These are phyloP conservation scores for Enhydra lutris DNA, from an alignment of 2,113 vertebrate species.

Conservation along the genomic window DNA sequence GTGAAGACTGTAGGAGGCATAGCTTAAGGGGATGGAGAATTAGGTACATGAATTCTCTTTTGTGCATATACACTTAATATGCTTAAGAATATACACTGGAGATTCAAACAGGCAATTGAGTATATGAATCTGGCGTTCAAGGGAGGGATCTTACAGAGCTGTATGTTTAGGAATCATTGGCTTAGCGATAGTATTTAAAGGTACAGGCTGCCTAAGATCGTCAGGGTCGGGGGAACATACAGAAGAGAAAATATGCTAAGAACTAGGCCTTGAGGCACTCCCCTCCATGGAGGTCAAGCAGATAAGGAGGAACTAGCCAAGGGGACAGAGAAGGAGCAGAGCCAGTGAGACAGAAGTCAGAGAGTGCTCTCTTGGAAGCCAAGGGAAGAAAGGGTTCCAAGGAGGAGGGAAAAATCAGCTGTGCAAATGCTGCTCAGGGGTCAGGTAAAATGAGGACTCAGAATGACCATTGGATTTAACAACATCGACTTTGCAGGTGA, in stretches of 20 bases:
- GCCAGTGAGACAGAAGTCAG: neutral
- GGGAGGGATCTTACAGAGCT: neutral
- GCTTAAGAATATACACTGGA: neutral
- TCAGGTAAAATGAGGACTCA: neutral
- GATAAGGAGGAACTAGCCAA: neutral
- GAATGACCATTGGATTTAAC: neutral
- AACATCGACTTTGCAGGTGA: neutral
- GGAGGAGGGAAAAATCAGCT: neutral
- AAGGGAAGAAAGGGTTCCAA: neutral
- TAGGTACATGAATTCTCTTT: neutral
- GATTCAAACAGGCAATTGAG: neutral
- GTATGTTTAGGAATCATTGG: neutral
- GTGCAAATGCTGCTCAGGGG: neutral
- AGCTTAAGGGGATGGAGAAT: neutral
- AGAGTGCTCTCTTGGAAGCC: neutral
- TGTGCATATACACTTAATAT: neutral
- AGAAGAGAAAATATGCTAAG: neutral
- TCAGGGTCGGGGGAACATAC: neutral
- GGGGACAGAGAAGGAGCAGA: neutral
- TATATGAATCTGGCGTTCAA: neutral
- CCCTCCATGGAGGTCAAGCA: neutral
- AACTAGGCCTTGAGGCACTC: neutral
- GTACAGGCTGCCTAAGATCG: neutral
- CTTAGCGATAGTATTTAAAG: neutral
- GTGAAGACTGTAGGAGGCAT: neutral